Conservation (phyloP, 2,888 invertebrate genomes). For the Achlya flavicornis region DNA sequence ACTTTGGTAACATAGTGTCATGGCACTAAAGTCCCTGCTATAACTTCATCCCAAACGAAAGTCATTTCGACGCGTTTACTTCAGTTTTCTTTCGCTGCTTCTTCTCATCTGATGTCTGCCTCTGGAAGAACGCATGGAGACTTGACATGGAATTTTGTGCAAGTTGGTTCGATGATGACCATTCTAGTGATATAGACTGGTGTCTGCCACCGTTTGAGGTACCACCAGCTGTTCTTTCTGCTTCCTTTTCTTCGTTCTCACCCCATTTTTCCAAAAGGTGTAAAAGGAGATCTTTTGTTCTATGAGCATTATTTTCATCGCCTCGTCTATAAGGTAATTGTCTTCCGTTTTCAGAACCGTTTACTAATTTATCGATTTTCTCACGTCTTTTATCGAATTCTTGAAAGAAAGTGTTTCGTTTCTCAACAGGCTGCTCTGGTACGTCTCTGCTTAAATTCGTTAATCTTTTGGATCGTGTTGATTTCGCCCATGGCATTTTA, state of each 20-base stretch:
- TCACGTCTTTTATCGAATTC: conserved; percentile 77
- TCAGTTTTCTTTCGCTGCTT: conserved; percentile 69
- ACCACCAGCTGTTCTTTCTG: conserved; percentile 80
- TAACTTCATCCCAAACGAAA: conserved; percentile 30
- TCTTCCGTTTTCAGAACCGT: conserved; percentile 68
- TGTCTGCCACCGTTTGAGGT: conserved; percentile 80
- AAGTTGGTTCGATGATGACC: conserved; percentile 88
- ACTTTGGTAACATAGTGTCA: conserved; percentile 79
- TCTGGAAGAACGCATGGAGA: conserved; percentile 90
- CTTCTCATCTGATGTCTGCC: conserved; percentile 82
- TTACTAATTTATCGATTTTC: conserved; percentile 75
- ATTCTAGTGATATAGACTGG: conserved; percentile 90
- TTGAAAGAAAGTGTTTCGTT: conserved; percentile 80
- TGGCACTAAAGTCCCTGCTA: conserved; percentile 67
- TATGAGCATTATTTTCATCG: conserved; percentile 85
- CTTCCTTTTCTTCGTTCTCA: conserved; percentile 79
- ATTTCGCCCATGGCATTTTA: conserved; percentile 82
- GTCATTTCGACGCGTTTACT: conserved; percentile 55
- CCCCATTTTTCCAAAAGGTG: conserved; percentile 91
- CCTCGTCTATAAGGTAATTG: conserved; percentile 78
- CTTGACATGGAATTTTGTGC: conserved; percentile 92
- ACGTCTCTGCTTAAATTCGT: conserved; percentile 89
- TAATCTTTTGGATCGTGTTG: conserved; percentile 86
- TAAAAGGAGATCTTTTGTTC: conserved; percentile 90
- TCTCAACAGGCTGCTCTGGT: conserved; percentile 85